phyloP scores from a whole-genome alignment of 2,797 vertebrate genomes.

The Dromococcyx pavoninus region DNA sequence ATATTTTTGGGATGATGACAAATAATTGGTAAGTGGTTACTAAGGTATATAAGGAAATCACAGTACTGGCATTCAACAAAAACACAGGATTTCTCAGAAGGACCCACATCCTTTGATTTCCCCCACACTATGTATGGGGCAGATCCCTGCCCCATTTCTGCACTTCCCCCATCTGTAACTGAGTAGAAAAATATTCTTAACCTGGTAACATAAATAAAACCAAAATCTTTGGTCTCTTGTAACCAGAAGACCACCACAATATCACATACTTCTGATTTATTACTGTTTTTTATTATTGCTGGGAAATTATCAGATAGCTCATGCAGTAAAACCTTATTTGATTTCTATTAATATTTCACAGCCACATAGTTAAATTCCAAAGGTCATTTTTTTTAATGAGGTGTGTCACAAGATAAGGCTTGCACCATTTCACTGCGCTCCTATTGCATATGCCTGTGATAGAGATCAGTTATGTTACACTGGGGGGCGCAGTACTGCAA shows the following conservation, averaged over 20 bases:
- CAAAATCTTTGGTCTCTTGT: background rate
- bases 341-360: background rate
- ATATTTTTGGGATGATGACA: background rate
- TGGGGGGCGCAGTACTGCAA: background rate
- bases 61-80: background rate
- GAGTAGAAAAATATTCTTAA: background rate
- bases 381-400: background rate
- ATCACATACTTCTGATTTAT: background rate
- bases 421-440: rapidly evolving
- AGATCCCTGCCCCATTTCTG: background rate
- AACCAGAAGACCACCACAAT: rapidly evolving
- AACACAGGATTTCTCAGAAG: background rate
- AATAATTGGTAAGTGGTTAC: background rate
- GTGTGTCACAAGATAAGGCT: background rate
- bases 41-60: background rate
- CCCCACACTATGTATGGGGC: background rate
- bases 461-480: background rate
- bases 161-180: background rate
- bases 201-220: background rate
- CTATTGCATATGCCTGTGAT: rapidly evolving
- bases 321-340: background rate
- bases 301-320: background rate
- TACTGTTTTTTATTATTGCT: background rate
- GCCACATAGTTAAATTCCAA: background rate
- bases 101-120: background rate